A percentile compares a stretch with the other conserved stretches of the same genome.
Evolutionary conservation across 2,113 vertebrate species (phyloP).

Genomic region (Acrocephalus arundinaceus): DNA sequence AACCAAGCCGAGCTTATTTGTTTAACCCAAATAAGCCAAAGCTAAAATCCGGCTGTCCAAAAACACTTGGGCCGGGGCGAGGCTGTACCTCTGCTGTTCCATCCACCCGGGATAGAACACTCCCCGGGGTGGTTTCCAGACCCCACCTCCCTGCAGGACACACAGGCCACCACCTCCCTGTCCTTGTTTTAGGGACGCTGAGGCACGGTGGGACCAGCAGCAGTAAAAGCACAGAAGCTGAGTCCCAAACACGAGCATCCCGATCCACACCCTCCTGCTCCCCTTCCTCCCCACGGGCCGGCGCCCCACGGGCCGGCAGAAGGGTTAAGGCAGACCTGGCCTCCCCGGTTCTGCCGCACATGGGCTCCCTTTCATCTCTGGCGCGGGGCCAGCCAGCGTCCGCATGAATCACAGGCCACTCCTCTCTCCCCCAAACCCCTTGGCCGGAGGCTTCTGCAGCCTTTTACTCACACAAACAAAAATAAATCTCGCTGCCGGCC

Average conservation of each 20-base stretch:
- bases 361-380: constrained; percentile 64
- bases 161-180: not conserved
- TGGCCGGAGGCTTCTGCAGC: constrained; percentile 77
- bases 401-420: constrained; percentile 74
- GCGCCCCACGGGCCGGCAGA: not conserved
- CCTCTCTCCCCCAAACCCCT: constrained; percentile 57
- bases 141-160: not conserved
- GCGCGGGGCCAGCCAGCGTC: constrained; percentile 61
- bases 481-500: constrained; percentile 81
- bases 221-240: fast-evolving
- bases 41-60: fast-evolving
- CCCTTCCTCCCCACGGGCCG: not conserved
- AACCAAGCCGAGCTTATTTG: not conserved
- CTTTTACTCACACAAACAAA: constrained; percentile 82
- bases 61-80: not conserved
- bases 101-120: fast-evolving
- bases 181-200: not conserved
- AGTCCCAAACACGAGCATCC: fast-evolving
- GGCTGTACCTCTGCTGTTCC: not conserved
- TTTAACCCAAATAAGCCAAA: not conserved
- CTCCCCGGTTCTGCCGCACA: constrained; percentile 67
- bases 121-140: not conserved
- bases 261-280: fast-evolving
- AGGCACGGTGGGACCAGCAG: not conserved
- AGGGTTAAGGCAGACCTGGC: constrained; percentile 51